Evolutionary conservation across 1,140 invertebrate genomes (phyloP), one percentile per base, ranked within the genome.

Genomic region (Drosophila asahinai): DNA sequence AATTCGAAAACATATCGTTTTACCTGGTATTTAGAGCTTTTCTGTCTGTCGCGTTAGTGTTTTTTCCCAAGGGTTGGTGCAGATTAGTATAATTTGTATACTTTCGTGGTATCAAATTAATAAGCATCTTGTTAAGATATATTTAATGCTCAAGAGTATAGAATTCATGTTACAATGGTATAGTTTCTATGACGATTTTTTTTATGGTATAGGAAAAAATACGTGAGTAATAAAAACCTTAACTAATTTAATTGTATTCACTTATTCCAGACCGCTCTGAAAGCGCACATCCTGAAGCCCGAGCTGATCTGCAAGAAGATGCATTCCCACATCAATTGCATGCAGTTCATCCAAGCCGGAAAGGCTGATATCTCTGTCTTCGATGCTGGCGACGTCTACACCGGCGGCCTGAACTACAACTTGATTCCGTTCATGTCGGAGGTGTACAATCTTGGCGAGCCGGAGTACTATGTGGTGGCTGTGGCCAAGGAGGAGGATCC

Each of bases 341-440:
- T 99, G 97, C 96, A 97, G 73, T 94, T 95, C 8, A 96, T 97
- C 86, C 95, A 94, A 92, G 93, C 95, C 92, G 96, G 97, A 94
- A 94, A 94, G 43, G 97, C 97, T n/a, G 98, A 99, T 93, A 95
- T 99, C 15, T 94, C 96, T 42, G 95, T 98, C 2, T 94, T 99
- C 17, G 98, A 99, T 93, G 97, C 98, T 5, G 97, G 98, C 8
- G 98, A 99, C 93, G 97, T 99, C 55, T 98, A 99, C 89, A 98
- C 97, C 40, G 98, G 97, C 40, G 98, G 98, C 1, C 92, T 97
- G 11, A 94, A 95, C 17, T 97, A 96, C 81, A 94, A 96, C 14
- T 93, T 98, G 2, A 95, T 98, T 59, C 98, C 98, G 1, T 97
- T 98, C 86, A 96, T 99, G 92, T 95, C 97, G 3, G 97, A 98